A percentile compares a stretch with the other conserved stretches of the same genome.
These are phyloP conservation scores for Cephus pulcher DNA, from an alignment of 2,888 invertebrate species.

Conservation along the genomic window DNA sequence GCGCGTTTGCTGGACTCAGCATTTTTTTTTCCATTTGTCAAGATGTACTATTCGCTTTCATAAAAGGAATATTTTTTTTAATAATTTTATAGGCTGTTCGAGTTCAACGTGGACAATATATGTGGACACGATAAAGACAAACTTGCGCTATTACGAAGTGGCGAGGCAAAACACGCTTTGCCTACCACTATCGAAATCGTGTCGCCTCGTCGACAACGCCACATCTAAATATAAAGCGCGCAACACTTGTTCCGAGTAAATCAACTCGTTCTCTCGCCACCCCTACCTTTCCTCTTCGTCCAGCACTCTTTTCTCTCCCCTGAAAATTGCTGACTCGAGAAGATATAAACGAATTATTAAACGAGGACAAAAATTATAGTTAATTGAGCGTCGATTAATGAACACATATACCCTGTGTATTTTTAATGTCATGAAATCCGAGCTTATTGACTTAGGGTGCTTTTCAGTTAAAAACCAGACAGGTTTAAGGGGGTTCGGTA, in stretches of 20 bases:
- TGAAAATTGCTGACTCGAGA: not conserved
- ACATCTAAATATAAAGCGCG: slow-evolving; percentile 58
- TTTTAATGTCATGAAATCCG: not conserved
- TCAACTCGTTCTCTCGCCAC: slow-evolving; percentile 29
- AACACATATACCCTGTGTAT: not conserved
- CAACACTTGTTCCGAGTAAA: slow-evolving; percentile 62
- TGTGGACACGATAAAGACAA: not conserved
- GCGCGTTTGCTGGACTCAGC: not conserved
- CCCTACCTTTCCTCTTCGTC: not conserved
- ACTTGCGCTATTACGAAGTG: not conserved
- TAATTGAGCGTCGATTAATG: not conserved
- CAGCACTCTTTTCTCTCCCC: not conserved
- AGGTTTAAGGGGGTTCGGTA: not conserved
- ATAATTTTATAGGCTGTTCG: not conserved
- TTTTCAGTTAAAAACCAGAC: not conserved
- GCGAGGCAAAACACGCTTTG: slow-evolving; percentile 11
- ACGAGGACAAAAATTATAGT: not conserved
- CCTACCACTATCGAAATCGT: not conserved
- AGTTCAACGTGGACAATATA: too few relatives aligned
- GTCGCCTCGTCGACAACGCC: slow-evolving; percentile 31
- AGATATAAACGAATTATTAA: not conserved
- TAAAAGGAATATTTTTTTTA: not conserved
- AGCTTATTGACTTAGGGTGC: not conserved
- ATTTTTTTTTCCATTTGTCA: not conserved
- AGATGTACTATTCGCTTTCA: not conserved